Evolutionary conservation across 2,888 invertebrate genomes (phyloP), one percentile per base, ranked within the genome.

Genomic region (Nomada flava): DNA sequence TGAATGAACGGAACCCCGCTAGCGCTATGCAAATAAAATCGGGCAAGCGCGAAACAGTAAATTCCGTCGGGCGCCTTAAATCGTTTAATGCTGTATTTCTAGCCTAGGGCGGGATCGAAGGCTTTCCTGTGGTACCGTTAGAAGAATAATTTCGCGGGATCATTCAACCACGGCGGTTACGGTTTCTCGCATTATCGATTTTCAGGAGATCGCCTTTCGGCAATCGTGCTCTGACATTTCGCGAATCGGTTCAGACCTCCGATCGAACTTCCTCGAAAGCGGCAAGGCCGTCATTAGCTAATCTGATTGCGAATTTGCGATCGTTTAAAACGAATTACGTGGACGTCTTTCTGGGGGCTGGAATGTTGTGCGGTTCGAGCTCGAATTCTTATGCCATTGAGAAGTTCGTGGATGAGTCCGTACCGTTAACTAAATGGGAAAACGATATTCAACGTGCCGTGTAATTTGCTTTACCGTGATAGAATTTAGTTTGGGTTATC

Each of bases 21-120:
- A 62, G 71, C 77, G 52, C 50, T 87, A 87, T 88, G 87, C 84
- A 87, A 87, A 87, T 87, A 87, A 88, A 88, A 86, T 84, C 80
- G 76, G 68, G 59, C 76, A 63, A 84, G 72, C 79, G 78, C 76
- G 78, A 81, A 79, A 74, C 80, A 65, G 77, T 88, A 84, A 87
- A 87, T 88, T 84, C 84, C 75, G 59, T 23, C 68, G 70, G 78
- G 59, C 70, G 79, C 71, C 79, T 85, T 79, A 71, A 82, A 82
- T 87, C 76, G 69, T 59, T 76, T 85, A 85, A 87, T 87, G 63
- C 72, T 47, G 70, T 57, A 65, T 80, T 76, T 84, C 82, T 67
- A 59, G 71, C 42, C 84, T 65, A 52, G 83, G 88, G 65, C 76
- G 74, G 71, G 74, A 60, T 79, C 69, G 72, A 65, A 65, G 69